Evolutionary conservation across 2,888 invertebrate species (phyloP), one percentile per base, ranked within the genome.

Genomic region (Napeogenes sylphis): DNA sequence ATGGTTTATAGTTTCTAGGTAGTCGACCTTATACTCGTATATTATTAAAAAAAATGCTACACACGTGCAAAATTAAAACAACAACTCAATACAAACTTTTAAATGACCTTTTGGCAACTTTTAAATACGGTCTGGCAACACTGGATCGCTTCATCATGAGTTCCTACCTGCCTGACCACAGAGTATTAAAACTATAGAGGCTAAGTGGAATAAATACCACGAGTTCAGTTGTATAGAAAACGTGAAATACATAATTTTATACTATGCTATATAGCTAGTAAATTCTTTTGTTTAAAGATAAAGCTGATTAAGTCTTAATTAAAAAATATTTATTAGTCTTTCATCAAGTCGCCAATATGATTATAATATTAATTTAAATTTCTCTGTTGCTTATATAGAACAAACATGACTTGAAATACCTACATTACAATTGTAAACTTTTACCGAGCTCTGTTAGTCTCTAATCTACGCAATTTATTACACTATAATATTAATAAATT

Each of bases 91-190:
- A 51, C 38, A 55, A 35, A 21, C 10, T 35, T 35, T 45, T 45
- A 30, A 42, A 45, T 54, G 21, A 57, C 14, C 10, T 56, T 45
- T 46, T 59, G 58, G 61, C n/a, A 55, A 55, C 62, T 58, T 56
- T 45, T 35, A 55, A 57, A 59, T 32, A 12, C 30, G 32, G n/a
- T 54, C 71, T 81, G 72, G 84, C 82, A 84, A 80, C 84, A 75
- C 83, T 82, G 81, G 83, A 85, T 83, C 82, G 82, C 83, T 81
- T 80, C 83, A 85, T 85, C 83, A 83, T 81, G 78, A 70, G 74
- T 75, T 69, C 70, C 83, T 87, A 85, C 88, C 87, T 87, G 85
- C 83, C 71, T 67, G 72, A 69, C 74, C 75, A 82, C 74, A 83
- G 82, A 83, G 72, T 77, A 80, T 69, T 45, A 54, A 59, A 61